phyloP scores from a whole-genome alignment of 35 echinoderm and acorn worm genomes.

The Ptychodera flava region DNA sequence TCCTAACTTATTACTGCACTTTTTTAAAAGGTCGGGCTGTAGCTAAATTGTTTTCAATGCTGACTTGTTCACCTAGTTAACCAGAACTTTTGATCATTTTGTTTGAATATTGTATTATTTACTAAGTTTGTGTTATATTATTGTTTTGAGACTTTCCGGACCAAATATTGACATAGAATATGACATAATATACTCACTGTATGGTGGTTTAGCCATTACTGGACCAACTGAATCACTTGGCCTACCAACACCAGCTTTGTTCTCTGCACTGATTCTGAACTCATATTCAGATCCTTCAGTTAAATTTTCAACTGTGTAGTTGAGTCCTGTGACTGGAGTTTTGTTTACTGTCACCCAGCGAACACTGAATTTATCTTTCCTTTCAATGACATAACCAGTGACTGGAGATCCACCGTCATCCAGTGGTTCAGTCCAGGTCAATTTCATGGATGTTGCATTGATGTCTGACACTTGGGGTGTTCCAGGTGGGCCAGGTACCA shows the following conservation, averaged over 20 bases:
- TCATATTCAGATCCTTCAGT: not conserved
- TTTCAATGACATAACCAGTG: slow-evolving; percentile 9
- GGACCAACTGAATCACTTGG: not conserved
- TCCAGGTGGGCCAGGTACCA: not conserved
- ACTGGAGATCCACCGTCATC: slow-evolving; percentile 8
- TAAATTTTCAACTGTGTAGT: not conserved
- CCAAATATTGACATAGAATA: no score
- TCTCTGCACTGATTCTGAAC: not conserved
- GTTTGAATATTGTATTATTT: no score
- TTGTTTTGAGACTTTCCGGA: no score
- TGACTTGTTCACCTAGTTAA: no score
- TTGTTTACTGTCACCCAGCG: not conserved
- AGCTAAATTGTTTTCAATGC: no score
- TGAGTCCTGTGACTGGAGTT: not conserved
- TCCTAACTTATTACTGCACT: no score
- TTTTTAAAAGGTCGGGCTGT: no score
- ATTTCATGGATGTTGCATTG: not conserved
- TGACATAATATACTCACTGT: not conserved
- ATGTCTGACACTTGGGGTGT: not conserved
- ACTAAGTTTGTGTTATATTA: no score
- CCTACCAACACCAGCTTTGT: not conserved
- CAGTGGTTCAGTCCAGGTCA: slow-evolving; percentile 1
- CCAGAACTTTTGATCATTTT: no score
- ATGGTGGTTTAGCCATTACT: not conserved
- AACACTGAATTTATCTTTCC: slow-evolving; percentile 3